A percentile compares a stretch with the other conserved stretches of the same genome.
Evolutionary conservation across 2,113 vertebrate genomes (phyloP).

Genomic region (Vanacampus margaritifer): DNA sequence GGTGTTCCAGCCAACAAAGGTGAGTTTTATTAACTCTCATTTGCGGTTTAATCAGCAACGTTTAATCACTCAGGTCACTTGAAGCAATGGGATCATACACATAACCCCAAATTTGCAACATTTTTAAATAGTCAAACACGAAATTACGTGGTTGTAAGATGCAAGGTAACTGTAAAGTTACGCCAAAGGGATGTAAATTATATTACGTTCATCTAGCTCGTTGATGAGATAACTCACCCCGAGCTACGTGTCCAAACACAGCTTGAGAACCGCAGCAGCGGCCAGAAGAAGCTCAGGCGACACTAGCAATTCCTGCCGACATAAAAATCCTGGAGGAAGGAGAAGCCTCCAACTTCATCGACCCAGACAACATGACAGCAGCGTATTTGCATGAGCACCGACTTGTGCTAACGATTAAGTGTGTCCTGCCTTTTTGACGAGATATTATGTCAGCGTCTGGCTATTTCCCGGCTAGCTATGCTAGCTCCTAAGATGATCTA

Average conservation of each 20-base stretch:
- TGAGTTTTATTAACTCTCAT: not conserved
- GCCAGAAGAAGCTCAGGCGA: conserved; percentile 33
- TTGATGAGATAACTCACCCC: conserved; percentile 23
- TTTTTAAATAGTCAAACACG: not conserved
- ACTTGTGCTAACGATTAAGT: not conserved
- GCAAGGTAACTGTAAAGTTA: not conserved
- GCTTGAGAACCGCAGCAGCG: conserved; percentile 19
- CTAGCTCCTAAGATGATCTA: conserved; percentile 18
- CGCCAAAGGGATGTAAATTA: not conserved
- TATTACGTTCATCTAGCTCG: not conserved
- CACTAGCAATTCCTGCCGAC: conserved; percentile 40
- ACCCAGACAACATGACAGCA: conserved; percentile 34
- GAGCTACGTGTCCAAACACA: conserved; percentile 27
- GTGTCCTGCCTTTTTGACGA: not conserved
- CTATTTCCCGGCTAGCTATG: conserved; percentile 27
- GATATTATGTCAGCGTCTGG: not conserved
- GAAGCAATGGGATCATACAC: not conserved
- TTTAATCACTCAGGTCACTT: not conserved
- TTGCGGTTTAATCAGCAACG: not conserved
- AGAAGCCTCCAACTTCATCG: conserved; percentile 28
- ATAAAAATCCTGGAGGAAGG: conserved; percentile 33
- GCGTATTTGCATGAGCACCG: not conserved
- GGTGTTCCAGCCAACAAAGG: not conserved
- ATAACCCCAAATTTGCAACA: not conserved
- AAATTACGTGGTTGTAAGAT: not conserved